Evolutionary conservation across 2,797 vertebrate genomes (phyloP), one percentile per base, ranked within the genome.

Genomic region (Crax fasciolata): DNA sequence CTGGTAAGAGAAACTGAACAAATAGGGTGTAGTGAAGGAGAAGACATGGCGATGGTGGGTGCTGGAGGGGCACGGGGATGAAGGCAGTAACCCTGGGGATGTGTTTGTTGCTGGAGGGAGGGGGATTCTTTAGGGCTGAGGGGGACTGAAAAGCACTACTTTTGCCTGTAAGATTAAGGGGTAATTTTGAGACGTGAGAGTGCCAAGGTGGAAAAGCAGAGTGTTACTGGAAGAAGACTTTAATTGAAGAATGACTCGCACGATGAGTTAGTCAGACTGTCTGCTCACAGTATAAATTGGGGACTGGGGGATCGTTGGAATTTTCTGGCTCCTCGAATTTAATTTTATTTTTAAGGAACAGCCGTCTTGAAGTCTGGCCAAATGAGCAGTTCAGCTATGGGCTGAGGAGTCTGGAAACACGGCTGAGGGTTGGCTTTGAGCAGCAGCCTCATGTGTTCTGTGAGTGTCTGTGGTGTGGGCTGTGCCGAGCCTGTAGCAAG

Each of bases 391-490:
- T 67, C 17, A 2, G 5, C 57, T 68, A 2, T 24, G 41, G 46
- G 9, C 5, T 30, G 66, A 72, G 28, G 5, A 54, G 11, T 27
- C 20, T 62, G 67, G 38, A 76, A 66, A 84, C 21, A 54, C 46
- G 51, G 6, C n/a, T 25, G 15, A 68, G 43, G 20, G 15, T 21
- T 43, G 39, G 16, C 3, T 1, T 9, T 79, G 78, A 38, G 65
- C 25, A 6, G 38, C 11, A 51, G 32, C 20, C 41, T 25, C 13
- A 0, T 6, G 27, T 16, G n/a, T 20, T 10, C 5, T 43, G 1
- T 8, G 66, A n/a, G 7, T 6, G 0, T 1, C 44, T 49, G 59
- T 23, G 0, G 6, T 28, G 59, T 27, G 28, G 44, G 20, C 19
- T 6, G 28, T 6, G 38, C 51, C 2, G 2, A 85, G 71, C 32